Evolutionary conservation across 1,140 invertebrate species (phyloP), one percentile per base, ranked within the genome.

Genomic region (Muscidifurax raptorellus): DNA sequence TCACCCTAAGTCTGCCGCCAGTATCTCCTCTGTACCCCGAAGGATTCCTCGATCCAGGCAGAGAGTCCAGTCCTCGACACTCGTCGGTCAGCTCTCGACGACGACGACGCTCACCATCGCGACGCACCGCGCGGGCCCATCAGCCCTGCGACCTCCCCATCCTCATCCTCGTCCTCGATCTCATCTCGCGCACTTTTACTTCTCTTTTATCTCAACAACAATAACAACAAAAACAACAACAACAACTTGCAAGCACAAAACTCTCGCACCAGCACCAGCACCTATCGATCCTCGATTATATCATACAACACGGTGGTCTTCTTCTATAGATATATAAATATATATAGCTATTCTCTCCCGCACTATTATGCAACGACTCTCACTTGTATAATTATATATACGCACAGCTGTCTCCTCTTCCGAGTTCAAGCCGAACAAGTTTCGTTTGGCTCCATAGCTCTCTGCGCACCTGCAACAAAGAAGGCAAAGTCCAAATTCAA

Each of bases 1-100:
- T 85, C 32, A 85, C 84, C 84, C 84, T 82, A 85, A 82, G 80
- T 85, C 84, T 44, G 84, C 84, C 84, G 84, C 84, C 84, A 85
- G 84, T 85, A 77, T 85, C 84, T 82, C 75, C 84, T 82, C 66
- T 85, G 30, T 10, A 85, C 80, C 84, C 84, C 84, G 84, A 71
- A 82, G 80, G 84, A 82, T 64, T 7, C 78, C n/a, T 80, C 83
- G 32, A 67, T 75, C 52, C 78, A 84, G 64, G 82, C 76, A 79
- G 77, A 64, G 82, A 40, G 66, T 52, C 27, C 69, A 74, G n/a
- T 69, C 75, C 13, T 27, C 75, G 75, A 47, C n/a, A n/a, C 75
- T n/a, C n/a, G 52, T 44, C 64, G 80, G 80, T 85, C 84, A 85
- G 66, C 84, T 85, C 72, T 27, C 76, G 79, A 52, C 52, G 69